Conservation (phyloP, 2,888 invertebrate genomes). For the Tenthredo livida region DNA sequence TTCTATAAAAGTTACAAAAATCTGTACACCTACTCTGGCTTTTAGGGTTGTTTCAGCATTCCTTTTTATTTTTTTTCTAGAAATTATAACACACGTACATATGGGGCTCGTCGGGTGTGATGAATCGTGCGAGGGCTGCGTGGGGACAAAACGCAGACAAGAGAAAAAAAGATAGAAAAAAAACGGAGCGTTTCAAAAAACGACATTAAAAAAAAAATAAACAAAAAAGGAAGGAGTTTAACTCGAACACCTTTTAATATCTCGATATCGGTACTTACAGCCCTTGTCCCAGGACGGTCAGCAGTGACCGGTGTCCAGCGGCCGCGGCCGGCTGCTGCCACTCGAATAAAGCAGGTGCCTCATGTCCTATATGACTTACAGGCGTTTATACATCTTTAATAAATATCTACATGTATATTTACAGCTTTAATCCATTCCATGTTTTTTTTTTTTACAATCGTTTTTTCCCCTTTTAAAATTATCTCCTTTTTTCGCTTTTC, state of each 20-base stretch:
- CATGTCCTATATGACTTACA: constrained; percentile 66
- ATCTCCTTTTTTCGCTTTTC: neutral
- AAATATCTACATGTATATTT: constrained; percentile 17
- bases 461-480: neutral
- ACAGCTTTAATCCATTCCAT: neutral
- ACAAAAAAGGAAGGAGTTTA: neutral
- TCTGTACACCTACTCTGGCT: no score
- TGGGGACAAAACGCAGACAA: neutral
- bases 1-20: no score
- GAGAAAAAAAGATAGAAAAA: neutral
- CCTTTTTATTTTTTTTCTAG: no score
- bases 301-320: constrained; percentile 65
- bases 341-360: constrained; percentile 71
- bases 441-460: neutral
- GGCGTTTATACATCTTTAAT: constrained; percentile 14
- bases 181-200: neutral
- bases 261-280: constrained; percentile 34
- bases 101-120: neutral
- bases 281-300: constrained; percentile 5
- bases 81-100: no score
- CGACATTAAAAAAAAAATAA: neutral
- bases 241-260: constrained; percentile 34
- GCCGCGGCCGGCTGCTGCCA: constrained; percentile 65
- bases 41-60: no score
- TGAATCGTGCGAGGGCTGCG: neutral